These are phyloP conservation scores for Biston stratarius DNA, from an alignment of 2,888 invertebrate genomes.

Conservation along the genomic window DNA sequence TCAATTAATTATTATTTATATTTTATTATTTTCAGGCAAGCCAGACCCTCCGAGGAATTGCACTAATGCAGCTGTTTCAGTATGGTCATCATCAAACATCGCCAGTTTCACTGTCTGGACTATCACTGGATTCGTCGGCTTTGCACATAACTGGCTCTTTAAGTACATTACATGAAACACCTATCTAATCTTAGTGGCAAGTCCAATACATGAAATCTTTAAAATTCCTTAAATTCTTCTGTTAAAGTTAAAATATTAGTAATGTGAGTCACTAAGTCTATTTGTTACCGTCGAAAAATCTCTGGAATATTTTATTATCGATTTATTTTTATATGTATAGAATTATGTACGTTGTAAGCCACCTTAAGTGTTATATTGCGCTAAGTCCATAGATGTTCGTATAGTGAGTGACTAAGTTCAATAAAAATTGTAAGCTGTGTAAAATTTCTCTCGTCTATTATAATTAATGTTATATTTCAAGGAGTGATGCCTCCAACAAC, in stretches of 20 bases:
- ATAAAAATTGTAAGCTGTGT: slow-evolving; percentile 66
- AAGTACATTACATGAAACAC: slow-evolving; percentile 61
- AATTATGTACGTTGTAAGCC: slow-evolving; percentile 73
- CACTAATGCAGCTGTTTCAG: slow-evolving; percentile 63
- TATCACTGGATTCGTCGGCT: slow-evolving; percentile 53
- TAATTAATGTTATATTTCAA: slow-evolving; percentile 75
- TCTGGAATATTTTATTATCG: slow-evolving; percentile 54
- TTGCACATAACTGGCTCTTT: slow-evolving; percentile 61
- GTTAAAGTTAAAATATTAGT: slow-evolving; percentile 50
- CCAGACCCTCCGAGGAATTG: slow-evolving; percentile 77
- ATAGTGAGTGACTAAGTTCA: slow-evolving; percentile 69
- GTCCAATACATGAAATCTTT: slow-evolving; percentile 37
- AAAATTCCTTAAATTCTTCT: slow-evolving; percentile 45
- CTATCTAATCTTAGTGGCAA: slow-evolving; percentile 28
- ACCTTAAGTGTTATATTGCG: slow-evolving; percentile 81
- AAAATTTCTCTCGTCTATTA: slow-evolving; percentile 68
- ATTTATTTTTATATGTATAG: slow-evolving; percentile 61
- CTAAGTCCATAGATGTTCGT: slow-evolving; percentile 68
- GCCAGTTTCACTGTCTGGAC: slow-evolving; percentile 54
- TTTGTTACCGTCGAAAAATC: slow-evolving; percentile 63
- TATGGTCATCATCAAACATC: slow-evolving; percentile 53
- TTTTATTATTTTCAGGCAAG: slow-evolving; percentile 65
- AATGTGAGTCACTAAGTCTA: slow-evolving; percentile 54
- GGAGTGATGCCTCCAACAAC: slow-evolving; percentile 83
- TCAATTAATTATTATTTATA: neutral